Evolutionary conservation across 2,113 vertebrate genomes (phyloP), one percentile per base, ranked within the genome.

Genomic region (Scalopus aquaticus): DNA sequence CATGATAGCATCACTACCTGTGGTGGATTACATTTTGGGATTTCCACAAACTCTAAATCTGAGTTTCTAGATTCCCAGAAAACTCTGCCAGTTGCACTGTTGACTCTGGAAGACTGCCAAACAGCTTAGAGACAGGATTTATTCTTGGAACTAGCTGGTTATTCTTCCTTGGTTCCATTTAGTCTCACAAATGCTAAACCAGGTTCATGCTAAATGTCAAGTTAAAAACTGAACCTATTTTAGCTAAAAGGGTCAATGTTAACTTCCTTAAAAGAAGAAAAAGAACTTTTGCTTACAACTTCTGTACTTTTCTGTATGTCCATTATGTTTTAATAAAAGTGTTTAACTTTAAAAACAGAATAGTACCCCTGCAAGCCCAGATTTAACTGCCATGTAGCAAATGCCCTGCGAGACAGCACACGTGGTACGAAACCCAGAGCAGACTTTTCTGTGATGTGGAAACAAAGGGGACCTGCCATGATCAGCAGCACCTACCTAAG

Each of bases 401-500:
- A 42, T 42, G 19, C 51, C 69, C 22, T 44, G 83, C 15, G 2
- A 28, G 49, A 62, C 9, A 15, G 17, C 1, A 3, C 49, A 3
- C 0, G 11, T 26, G 44, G 8, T 7, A 5, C 2, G n/a, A 20
- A 51, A 72, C 62, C 37, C 3, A 37, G 1, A 15, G 62, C 11
- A 6, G 54, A 19, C 28, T 64, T 17, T 2, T 73, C 3, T 30
- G 32, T 28, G 26, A 83, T 3, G 37, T 2, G 6, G 11, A 17
- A 37, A 39, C 30, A 19, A 8, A 72, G 28, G 64, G 12, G 9
- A n/a, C 24, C 1, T 1, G 16, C 4, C 28, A 26, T 0, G 51
- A 49, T 12, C 32, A 51, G 20, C 0, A 10, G 16, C 76, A 88
- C 54, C 93, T 97, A 99, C 99, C 99, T 22, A 99, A 98, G 97